phyloP scores from a whole-genome alignment of 2,888 invertebrate genomes.

The Phlogophora meticulosa region DNA sequence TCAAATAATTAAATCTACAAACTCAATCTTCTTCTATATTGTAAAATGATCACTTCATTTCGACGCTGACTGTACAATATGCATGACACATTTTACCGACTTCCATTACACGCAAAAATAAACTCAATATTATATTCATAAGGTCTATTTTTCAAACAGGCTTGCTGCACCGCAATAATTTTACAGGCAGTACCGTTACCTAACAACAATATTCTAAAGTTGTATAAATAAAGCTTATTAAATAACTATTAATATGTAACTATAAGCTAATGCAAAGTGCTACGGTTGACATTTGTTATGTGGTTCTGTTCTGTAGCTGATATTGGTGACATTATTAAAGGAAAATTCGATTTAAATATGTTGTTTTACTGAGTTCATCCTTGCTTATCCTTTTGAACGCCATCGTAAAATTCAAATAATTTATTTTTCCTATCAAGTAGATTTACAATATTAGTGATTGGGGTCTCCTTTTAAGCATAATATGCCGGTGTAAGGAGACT shows the following conservation, averaged over 20 bases:
- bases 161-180: slow-evolving; percentile 61
- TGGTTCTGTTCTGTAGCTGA: slow-evolving; percentile 75
- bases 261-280: slow-evolving; percentile 64
- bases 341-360: slow-evolving; percentile 66
- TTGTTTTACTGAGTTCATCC: slow-evolving; percentile 60
- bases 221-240: slow-evolving; percentile 62
- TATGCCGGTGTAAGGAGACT: too few species aligned
- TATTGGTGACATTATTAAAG: slow-evolving; percentile 75
- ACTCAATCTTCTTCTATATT: background rate
- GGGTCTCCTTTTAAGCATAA: too few species aligned
- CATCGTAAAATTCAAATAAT: too few species aligned
- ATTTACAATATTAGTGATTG: too few species aligned
- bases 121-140: background rate
- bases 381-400: background rate
- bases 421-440: too few species aligned
- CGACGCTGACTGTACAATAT: slow-evolving; percentile 12
- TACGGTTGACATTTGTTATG: slow-evolving; percentile 72
- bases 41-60: slow-evolving; percentile 20
- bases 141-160: slow-evolving; percentile 34
- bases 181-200: slow-evolving; percentile 36
- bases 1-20: background rate
- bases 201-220: slow-evolving; percentile 46
- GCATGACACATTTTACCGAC: slow-evolving; percentile 26
- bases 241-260: slow-evolving; percentile 38
- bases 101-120: slow-evolving; percentile 57